Evolutionary conservation across 2,113 vertebrate species (phyloP).

Genomic region (Hippoglossus stenolepis): DNA sequence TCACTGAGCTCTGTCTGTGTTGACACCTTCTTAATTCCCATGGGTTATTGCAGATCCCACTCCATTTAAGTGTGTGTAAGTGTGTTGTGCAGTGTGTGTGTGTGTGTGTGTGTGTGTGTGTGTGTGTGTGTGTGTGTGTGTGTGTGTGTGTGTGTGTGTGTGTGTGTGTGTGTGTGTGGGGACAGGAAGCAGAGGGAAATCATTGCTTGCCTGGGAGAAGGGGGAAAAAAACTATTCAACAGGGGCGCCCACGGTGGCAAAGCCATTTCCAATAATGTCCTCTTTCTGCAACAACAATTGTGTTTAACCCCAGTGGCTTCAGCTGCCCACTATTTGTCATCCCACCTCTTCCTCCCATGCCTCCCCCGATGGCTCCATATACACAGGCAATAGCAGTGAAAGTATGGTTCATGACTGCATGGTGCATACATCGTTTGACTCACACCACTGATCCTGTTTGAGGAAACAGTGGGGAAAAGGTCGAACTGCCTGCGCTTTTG

Average conservation of each 20-base stretch:
- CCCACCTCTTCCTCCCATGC: conserved; percentile 59
- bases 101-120: conserved; percentile 24
- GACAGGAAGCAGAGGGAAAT: conserved; percentile 61
- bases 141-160: conserved; percentile 23
- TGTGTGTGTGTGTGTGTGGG: conserved; percentile 24
- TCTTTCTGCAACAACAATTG: conserved; percentile 83
- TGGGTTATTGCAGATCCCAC: conserved; percentile 59
- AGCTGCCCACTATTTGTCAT: conserved; percentile 81
- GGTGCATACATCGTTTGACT: conserved; percentile 47
- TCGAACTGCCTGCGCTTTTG: conserved; percentile 21
- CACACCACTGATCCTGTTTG: conserved; percentile 19
- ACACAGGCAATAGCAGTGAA: conserved; percentile 44
- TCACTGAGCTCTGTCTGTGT: conserved; percentile 54
- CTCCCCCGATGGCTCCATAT: conserved; percentile 54
- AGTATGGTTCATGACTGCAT: conserved; percentile 49
- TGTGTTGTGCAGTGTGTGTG: conserved; percentile 13
- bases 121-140: conserved; percentile 24
- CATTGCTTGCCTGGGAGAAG: conserved; percentile 72
- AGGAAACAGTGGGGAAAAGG: conserved; percentile 24
- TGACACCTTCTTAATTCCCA: conserved; percentile 70
- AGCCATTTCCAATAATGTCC: conserved; percentile 85
- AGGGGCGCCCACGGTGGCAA: conserved; percentile 76
- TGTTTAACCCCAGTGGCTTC: conserved; percentile 84
- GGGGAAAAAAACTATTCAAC: conserved; percentile 76
- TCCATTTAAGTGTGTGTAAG: conserved; percentile 38